Evolutionary conservation across 1,140 invertebrate species (phyloP), one percentile per base, ranked within the genome.

Genomic region (Pseudobourletiella spinata): DNA sequence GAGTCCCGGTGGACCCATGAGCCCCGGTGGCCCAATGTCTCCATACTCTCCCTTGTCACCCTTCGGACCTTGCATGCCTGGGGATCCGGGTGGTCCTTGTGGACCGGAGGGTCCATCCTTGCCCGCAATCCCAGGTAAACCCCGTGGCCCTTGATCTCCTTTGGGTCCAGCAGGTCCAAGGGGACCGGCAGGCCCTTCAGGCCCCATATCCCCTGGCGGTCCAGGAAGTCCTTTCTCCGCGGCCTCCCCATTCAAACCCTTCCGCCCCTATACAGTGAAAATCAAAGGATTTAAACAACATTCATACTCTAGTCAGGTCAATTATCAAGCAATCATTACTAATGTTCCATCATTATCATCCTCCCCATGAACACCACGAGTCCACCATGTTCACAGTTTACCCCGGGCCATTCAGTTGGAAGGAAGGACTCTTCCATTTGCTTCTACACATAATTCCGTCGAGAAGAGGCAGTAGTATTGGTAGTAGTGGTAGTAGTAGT

Each of bases 11-110:
- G 65, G 65, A 20, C 65, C 65, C 65, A 67, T 67, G 1, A 67
- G 44, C 3, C 64, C 89, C 64, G 88, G 87, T 20, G 90, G 89
- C 58, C 90, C 90, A 72, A 93, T 91, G 71, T 92, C 88, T 15
- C 91, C 91, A 71, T 91, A 89, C 72, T 57, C 57, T 54, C 90
- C 89, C 73, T 91, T 91, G 68, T 88, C 88, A 42, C 90, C 90
- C 74, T 91, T 91, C 1, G 87, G 87, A 44, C 89, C 90, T 65
- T 83, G 79, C 65, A 83, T 81, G 51, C 90, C 90, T 20, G 65
- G 64, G 24, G 56, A 62, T 15, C 68, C 68, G 18, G 68, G 65
- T 32, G 83, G 83, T 66, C 83, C 83, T 75, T 82, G 81, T 32
- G 81, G 81, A 44, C 84, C 84, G 24, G 79, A 68, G 54, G 82